Evolutionary conservation across 1,140 invertebrate species (phyloP).

Genomic region (Melanaphis sacchari): DNA sequence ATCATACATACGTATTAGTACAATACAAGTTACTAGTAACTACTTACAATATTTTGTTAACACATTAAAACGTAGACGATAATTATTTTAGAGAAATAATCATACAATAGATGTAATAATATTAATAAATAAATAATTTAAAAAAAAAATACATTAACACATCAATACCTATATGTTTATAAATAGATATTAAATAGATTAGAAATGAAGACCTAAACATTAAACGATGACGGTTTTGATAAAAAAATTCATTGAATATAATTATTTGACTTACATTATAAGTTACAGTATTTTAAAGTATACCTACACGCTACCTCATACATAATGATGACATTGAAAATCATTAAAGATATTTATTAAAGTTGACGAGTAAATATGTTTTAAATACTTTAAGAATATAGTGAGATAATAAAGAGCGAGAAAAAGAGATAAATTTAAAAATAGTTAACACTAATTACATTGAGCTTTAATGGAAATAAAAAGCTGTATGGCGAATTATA

Average conservation of each 20-base stretch:
- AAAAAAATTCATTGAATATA: neutral
- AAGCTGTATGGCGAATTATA: neutral
- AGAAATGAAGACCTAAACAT: neutral
- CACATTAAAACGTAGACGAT: neutral
- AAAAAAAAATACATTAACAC: neutral
- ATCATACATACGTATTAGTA: neutral
- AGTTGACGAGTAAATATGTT: neutral
- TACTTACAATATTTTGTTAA: neutral
- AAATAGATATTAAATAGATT: neutral
- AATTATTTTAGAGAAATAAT: neutral
- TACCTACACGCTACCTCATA: neutral
- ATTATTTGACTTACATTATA: neutral
- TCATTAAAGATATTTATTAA: neutral
- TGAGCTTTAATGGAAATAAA: conserved; percentile 18
- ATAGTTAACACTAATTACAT: conserved; percentile 28
- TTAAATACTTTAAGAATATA: conserved; percentile 6
- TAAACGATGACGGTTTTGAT: neutral
- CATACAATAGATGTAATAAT: neutral
- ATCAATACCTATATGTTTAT: neutral
- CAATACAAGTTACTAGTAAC: neutral
- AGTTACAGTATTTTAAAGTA: neutral
- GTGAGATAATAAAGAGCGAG: neutral
- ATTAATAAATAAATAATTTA: neutral
- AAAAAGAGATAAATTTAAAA: conserved; percentile 20
- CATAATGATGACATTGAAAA: neutral